Evolutionary conservation across 2,888 invertebrate genomes (phyloP).

Genomic region (Poecilobothrus nobilitatus): DNA sequence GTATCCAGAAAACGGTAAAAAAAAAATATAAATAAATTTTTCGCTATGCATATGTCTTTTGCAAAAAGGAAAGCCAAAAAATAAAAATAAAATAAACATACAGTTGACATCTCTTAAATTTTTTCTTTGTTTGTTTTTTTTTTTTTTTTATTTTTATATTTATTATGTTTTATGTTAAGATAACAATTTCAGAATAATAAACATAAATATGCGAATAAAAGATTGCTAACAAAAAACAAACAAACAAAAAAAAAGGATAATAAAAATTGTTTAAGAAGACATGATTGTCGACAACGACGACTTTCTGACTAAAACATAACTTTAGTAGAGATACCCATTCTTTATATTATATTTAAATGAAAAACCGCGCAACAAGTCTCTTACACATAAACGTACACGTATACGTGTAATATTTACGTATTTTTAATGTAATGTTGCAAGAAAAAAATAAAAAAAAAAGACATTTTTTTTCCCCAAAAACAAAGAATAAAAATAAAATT

Average conservation of each 20-base stretch:
- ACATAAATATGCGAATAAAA: slow-evolving; percentile 6
- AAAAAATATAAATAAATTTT: neutral
- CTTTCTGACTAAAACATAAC: neutral
- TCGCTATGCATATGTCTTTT: no score
- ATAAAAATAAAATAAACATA: neutral
- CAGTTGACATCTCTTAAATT: slow-evolving; percentile 1
- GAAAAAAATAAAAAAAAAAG: neutral
- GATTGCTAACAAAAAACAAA: neutral
- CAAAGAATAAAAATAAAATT: no score
- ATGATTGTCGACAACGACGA: no score
- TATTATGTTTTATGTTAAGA: neutral
- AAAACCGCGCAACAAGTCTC: neutral
- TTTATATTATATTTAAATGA: neutral
- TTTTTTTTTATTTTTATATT: no score
- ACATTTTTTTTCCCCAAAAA: no score
- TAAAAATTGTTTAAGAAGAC: neutral
- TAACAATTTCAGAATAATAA: slow-evolving; percentile 6
- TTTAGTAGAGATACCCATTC: no score
- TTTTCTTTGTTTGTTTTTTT: neutral
- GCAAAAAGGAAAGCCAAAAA: neutral
- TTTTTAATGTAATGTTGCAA: neutral
- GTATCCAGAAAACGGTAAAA: neutral
- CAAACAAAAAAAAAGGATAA: neutral
- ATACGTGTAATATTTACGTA: no score
- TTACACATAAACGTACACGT: no score